These are phyloP conservation scores for Lamellibrachia luymesi DNA, from an alignment of 1,140 invertebrate species.

Conservation along the genomic window DNA sequence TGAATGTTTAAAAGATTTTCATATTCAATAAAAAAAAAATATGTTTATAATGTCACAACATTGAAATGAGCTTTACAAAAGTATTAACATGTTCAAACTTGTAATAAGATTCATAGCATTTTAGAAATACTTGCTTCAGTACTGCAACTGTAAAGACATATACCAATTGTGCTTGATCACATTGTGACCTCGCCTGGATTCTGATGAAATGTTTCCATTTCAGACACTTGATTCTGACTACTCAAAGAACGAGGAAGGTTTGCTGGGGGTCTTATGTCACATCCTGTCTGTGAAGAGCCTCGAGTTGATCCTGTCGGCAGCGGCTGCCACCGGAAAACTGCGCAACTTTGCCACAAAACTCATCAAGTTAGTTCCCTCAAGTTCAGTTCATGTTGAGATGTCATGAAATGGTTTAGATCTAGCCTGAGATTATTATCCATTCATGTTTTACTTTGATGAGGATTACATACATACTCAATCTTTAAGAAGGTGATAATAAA, in stretches of 20 bases:
- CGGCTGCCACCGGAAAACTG: slow-evolving; percentile 83
- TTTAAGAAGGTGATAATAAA: too few relatives aligned
- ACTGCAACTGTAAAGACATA: too few relatives aligned
- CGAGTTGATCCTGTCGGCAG: slow-evolving; percentile 84
- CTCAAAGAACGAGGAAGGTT: slow-evolving; percentile 75
- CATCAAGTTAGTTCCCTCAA: slow-evolving; percentile 61
- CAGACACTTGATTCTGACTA: slow-evolving; percentile 72
- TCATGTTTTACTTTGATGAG: too few relatives aligned
- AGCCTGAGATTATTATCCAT: background rate
- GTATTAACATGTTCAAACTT: too few relatives aligned
- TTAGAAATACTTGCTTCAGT: too few relatives aligned
- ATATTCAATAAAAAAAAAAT: too few relatives aligned
- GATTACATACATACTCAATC: too few relatives aligned
- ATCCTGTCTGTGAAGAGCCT: slow-evolving; percentile 77
- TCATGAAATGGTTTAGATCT: background rate
- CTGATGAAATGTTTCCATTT: background rate
- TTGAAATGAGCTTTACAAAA: too few relatives aligned
- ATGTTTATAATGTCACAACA: too few relatives aligned
- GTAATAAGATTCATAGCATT: too few relatives aligned
- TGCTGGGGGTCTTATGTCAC: slow-evolving; percentile 67
- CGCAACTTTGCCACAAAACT: slow-evolving; percentile 83
- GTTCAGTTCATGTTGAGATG: background rate
- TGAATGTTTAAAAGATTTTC: too few relatives aligned
- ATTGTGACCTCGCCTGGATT: background rate
- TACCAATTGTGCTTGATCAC: background rate